A percentile compares a stretch with the other conserved stretches of the same genome.
phyloP scores from a whole-genome alignment of 2,113 vertebrate genomes.

The Poecile atricapillus region DNA sequence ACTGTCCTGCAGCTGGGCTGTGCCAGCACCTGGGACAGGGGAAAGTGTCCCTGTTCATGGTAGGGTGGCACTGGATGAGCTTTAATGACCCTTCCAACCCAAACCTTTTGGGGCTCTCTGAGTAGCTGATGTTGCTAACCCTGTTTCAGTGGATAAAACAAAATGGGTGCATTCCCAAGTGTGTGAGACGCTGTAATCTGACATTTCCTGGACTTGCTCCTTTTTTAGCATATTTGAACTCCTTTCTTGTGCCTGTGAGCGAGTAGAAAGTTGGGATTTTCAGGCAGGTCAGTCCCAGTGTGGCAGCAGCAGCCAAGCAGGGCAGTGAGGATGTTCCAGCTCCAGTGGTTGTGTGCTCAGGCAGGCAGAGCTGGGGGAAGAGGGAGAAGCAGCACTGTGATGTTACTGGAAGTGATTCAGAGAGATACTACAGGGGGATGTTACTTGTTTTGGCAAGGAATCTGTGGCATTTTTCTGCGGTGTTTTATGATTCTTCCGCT shows the following conservation, averaged over 20 bases:
- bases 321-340: neutral
- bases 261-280: accelerated
- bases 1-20: neutral
- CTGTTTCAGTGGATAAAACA: neutral
- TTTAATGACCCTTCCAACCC: neutral
- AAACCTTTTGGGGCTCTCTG: neutral
- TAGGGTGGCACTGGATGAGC: accelerated
- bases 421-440: neutral
- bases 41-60: neutral
- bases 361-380: neutral
- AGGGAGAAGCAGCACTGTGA: neutral
- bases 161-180: neutral
- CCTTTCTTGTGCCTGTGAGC: neutral
- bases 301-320: accelerated
- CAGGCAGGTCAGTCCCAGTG: accelerated
- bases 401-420: neutral
- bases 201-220: neutral
- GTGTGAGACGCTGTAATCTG: neutral
- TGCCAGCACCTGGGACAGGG: neutral
- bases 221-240: neutral
- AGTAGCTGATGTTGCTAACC: neutral
- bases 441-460: neutral
- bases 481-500: neutral
- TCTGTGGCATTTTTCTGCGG: neutral
- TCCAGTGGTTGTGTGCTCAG: neutral